Conservation (phyloP, 2,113 vertebrate genomes). For the Melanostigma gelatinosum region DNA sequence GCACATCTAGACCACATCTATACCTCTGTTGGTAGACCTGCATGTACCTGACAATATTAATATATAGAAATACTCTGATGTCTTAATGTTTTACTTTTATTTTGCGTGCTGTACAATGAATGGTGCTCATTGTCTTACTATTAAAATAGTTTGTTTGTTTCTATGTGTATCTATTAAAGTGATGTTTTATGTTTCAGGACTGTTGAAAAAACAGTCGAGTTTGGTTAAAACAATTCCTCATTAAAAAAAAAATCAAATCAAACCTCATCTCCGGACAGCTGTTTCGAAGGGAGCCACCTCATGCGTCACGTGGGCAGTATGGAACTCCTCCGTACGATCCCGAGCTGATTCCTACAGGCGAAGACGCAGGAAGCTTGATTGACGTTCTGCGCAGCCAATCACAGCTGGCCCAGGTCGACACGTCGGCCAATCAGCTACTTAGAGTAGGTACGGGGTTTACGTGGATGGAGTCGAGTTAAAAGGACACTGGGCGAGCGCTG, state of each 20-base stretch:
- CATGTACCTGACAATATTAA: neutral
- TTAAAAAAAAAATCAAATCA: neutral
- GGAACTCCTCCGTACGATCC: constrained; percentile 40
- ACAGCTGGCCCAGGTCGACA: fast-evolving
- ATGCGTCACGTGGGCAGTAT: constrained; percentile 75
- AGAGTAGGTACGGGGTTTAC: constrained; percentile 34
- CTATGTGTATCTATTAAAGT: neutral
- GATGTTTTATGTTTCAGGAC: neutral
- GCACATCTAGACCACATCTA: neutral
- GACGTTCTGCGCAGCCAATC: constrained; percentile 69
- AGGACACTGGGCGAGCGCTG: constrained; percentile 44
- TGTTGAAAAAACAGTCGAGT: neutral
- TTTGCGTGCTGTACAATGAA: neutral
- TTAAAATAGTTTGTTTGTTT: neutral
- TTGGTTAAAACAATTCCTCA: neutral
- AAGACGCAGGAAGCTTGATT: constrained; percentile 57
- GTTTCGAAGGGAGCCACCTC: constrained; percentile 64
- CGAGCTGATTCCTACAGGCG: constrained; percentile 37
- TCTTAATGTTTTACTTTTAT: neutral
- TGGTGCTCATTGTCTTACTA: neutral
- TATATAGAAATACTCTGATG: neutral
- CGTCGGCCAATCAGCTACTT: constrained; percentile 66
- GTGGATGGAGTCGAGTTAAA: constrained; percentile 62
- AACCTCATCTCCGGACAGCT: constrained; percentile 59
- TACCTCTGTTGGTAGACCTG: neutral